Evolutionary conservation across 2,113 vertebrate genomes (phyloP).

Genomic region (Natator depressus): DNA sequence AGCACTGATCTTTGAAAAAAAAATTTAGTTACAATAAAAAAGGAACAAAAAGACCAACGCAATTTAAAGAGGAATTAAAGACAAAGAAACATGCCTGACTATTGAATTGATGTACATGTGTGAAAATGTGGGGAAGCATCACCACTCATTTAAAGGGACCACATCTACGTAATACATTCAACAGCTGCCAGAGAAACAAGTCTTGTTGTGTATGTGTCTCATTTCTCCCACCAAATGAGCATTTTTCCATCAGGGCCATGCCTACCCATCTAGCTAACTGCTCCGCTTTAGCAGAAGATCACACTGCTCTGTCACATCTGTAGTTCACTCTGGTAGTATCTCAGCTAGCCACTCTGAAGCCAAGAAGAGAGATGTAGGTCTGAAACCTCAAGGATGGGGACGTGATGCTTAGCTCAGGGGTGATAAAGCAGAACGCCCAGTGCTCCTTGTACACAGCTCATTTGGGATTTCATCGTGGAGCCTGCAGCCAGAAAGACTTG

Average conservation of each 20-base stretch:
- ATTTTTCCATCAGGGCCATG: neutral
- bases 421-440: no score
- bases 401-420: no score
- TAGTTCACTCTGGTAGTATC: neutral
- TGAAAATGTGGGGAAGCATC: neutral
- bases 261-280: neutral
- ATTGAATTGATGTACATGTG: neutral
- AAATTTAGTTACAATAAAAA: neutral
- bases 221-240: neutral
- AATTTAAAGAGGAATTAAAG: neutral
- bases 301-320: neutral
- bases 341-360: neutral
- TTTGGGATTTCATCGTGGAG: no score
- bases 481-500: no score
- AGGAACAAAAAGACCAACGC: neutral
- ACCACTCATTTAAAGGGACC: neutral
- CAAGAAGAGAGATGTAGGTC: neutral
- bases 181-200: neutral
- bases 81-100: neutral
- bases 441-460: no score
- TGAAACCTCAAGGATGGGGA: no score
- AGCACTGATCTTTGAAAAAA: neutral
- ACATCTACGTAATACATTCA: neutral
- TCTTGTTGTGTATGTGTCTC: neutral
- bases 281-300: neutral